These are phyloP conservation scores for Chauna torquata DNA, from an alignment of 2,113 vertebrate genomes.

Conservation along the genomic window DNA sequence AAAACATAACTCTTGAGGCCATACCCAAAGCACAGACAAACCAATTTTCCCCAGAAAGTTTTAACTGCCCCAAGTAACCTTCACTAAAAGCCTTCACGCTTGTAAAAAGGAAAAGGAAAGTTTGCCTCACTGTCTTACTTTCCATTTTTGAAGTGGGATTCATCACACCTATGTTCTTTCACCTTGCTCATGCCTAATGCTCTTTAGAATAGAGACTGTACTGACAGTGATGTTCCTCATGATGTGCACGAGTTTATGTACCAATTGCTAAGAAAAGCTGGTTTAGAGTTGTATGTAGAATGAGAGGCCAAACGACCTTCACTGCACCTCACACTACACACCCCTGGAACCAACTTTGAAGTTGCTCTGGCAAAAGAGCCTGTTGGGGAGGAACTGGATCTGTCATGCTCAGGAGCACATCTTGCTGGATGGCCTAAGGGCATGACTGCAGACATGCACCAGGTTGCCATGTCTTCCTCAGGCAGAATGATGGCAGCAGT, in stretches of 20 bases:
- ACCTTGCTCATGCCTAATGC: background rate
- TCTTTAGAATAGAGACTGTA: background rate
- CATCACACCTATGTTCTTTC: background rate
- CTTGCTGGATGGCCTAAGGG: background rate
- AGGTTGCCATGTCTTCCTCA: background rate
- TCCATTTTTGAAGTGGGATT: background rate
- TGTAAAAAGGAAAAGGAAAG: background rate
- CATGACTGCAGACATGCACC: fast-evolving
- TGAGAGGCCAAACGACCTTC: background rate
- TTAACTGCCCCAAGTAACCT: background rate
- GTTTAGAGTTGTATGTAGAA: fast-evolving
- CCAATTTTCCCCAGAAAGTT: background rate
- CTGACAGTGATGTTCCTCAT: background rate
- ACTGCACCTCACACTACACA: background rate
- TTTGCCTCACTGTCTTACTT: fast-evolving
- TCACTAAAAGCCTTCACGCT: background rate
- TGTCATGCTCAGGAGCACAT: background rate
- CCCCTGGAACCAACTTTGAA: background rate
- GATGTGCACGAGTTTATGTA: background rate
- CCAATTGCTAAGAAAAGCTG: background rate
- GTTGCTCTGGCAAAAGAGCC: background rate
- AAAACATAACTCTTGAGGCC: background rate
- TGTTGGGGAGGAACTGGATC: background rate
- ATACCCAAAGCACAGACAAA: background rate
- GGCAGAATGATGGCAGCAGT: background rate